Evolutionary conservation across 2,113 vertebrate genomes (phyloP).

Genomic region (Fukomys damarensis): DNA sequence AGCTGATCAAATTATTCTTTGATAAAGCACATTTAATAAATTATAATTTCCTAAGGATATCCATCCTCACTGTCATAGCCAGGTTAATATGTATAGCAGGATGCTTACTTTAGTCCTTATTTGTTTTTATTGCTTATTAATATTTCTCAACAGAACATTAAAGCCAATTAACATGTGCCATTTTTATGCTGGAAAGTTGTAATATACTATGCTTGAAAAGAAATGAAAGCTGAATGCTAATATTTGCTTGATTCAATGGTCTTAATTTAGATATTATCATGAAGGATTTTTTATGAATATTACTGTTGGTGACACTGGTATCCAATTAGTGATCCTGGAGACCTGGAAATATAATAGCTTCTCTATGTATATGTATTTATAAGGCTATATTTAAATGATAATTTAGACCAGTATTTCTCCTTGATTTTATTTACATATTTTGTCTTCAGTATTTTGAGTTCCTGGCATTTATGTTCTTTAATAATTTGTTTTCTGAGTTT

Average conservation of each 20-base stretch:
- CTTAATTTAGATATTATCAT: conserved; percentile 17
- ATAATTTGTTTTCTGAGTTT: conserved; percentile 62
- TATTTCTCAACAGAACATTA: conserved; percentile 62
- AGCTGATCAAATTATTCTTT: conserved; percentile 34
- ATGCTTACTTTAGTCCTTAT: conserved; percentile 54
- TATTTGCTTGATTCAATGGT: conserved; percentile 53
- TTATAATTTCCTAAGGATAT: neutral
- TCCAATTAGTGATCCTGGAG: conserved; percentile 32
- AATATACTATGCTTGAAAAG: conserved; percentile 61
- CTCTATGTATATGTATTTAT: conserved; percentile 10
- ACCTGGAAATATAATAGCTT: conserved; percentile 25
- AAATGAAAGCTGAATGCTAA: conserved; percentile 56
- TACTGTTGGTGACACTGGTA: neutral
- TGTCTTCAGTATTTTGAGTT: conserved; percentile 58
- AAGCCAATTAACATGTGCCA: conserved; percentile 70
- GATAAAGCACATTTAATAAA: conserved; percentile 53
- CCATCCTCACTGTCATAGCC: conserved; percentile 6
- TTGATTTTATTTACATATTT: conserved; percentile 71
- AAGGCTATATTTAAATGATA: conserved; percentile 44
- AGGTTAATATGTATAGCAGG: conserved; percentile 57
- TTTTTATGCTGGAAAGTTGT: conserved; percentile 62
- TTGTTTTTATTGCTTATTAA: conserved; percentile 67
- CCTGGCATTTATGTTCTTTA: conserved; percentile 53
- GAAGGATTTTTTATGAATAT: neutral
- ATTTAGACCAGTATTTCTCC: conserved; percentile 10